Conservation (phyloP, 2,797 vertebrate genomes). For the Alosa sapidissima region DNA sequence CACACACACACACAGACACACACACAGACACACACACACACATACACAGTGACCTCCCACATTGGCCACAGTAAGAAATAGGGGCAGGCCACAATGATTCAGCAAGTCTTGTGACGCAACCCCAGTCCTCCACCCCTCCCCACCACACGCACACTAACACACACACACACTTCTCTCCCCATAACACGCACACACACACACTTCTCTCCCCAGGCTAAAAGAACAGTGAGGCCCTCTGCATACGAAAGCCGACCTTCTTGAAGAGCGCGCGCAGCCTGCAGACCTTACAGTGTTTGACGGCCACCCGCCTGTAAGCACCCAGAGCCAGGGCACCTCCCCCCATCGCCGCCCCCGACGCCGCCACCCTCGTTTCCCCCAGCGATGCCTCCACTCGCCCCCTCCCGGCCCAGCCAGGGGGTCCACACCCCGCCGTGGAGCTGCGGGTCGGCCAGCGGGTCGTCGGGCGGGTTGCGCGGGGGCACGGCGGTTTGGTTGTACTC, state of each 20-base stretch:
- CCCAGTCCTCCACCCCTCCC: background rate
- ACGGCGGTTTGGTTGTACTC: slow-evolving; percentile 89
- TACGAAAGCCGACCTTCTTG: slow-evolving; percentile 67
- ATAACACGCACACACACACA: slow-evolving; percentile 9
- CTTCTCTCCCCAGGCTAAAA: slow-evolving; percentile 50
- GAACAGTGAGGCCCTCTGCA: slow-evolving; percentile 67
- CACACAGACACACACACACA: background rate
- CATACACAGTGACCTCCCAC: background rate
- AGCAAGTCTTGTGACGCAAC: background rate
- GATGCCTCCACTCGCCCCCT: slow-evolving; percentile 59
- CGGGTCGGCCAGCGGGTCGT: slow-evolving; percentile 89
- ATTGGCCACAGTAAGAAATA: background rate
- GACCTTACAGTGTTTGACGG: slow-evolving; percentile 64
- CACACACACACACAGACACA: slow-evolving; percentile 1
- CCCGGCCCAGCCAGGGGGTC: slow-evolving; percentile 84
- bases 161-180: background rate
- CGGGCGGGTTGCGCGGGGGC: slow-evolving; percentile 82
- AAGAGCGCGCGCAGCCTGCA: slow-evolving; percentile 74
- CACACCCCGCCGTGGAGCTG: slow-evolving; percentile 88
- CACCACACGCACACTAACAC: background rate
- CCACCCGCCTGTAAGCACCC: slow-evolving; percentile 45
- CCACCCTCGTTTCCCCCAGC: slow-evolving; percentile 49
- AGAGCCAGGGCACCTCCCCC: slow-evolving; percentile 48
- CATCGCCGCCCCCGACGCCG: slow-evolving; percentile 47
- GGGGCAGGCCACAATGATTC: background rate